phyloP scores from a whole-genome alignment of 2,797 vertebrate species.

The Centropyge bicolor region DNA sequence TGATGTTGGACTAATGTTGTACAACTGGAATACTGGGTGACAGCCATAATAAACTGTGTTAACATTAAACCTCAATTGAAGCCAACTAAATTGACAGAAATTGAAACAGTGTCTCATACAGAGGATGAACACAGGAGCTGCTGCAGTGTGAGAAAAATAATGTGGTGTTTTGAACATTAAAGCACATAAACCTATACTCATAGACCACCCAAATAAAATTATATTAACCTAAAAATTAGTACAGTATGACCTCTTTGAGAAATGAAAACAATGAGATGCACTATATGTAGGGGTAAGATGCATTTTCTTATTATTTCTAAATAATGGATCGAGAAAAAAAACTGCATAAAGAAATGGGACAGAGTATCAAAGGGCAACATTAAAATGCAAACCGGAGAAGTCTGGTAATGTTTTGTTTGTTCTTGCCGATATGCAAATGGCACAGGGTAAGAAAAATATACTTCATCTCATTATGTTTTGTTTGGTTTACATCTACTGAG shows the following conservation, averaged over 20 bases:
- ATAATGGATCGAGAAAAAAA: conserved; percentile 43
- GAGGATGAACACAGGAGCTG: too few relatives aligned
- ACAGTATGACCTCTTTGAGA: not conserved
- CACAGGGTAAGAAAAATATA: conserved; percentile 35
- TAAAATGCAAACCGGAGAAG: conserved; percentile 69
- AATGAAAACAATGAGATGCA: conserved; percentile 31
- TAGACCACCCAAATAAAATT: too few relatives aligned
- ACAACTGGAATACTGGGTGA: too few relatives aligned
- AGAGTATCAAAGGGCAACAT: conserved; percentile 68
- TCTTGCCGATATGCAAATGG: conserved; percentile 74
- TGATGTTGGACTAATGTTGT: too few relatives aligned
- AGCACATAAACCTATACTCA: too few relatives aligned
- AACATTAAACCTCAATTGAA: too few relatives aligned
- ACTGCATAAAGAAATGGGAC: conserved; percentile 52
- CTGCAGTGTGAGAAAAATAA: too few relatives aligned
- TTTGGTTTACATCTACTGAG: conserved; percentile 69
- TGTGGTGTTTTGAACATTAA: too few relatives aligned
- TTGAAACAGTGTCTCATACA: too few relatives aligned
- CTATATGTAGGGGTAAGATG: conserved; percentile 16
- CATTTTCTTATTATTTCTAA: conserved; percentile 38
- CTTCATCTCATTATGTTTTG: conserved; percentile 77
- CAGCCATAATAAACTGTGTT: too few relatives aligned
- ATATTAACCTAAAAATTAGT: too few relatives aligned
- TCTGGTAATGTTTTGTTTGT: conserved; percentile 67
- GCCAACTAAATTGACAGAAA: too few relatives aligned